Conservation (phyloP, 2,888 invertebrate genomes). For the Norana najaformis region DNA sequence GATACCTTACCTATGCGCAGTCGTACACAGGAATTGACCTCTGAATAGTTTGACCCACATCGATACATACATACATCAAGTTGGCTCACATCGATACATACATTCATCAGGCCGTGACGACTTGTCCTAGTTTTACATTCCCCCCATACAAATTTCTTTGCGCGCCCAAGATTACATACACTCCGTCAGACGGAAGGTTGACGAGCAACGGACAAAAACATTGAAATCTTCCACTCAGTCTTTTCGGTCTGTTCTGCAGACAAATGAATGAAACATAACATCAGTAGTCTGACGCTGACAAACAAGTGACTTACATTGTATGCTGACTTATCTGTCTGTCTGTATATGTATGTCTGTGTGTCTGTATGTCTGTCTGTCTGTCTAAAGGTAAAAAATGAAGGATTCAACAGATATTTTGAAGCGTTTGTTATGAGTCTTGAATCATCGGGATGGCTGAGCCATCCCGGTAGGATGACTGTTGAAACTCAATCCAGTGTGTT, state of each 20-base stretch:
- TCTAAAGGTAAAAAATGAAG: too few species aligned
- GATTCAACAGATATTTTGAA: too few species aligned
- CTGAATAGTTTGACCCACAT: background rate
- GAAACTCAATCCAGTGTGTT: background rate
- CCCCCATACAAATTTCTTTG: too few species aligned
- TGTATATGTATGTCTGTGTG: too few species aligned
- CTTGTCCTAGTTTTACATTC: too few species aligned
- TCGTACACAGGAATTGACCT: background rate
- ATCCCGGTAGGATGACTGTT: background rate
- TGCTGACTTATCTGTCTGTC: too few species aligned
- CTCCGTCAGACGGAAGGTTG: background rate
- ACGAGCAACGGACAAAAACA: background rate
- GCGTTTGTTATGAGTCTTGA: background rate
- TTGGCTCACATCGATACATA: background rate
- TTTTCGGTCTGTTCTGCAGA: too few species aligned
- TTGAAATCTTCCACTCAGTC: background rate
- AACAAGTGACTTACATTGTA: background rate
- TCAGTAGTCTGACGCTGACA: too few species aligned
- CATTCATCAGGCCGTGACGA: too few species aligned
- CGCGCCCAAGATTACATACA: background rate
- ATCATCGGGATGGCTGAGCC: background rate
- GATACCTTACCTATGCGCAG: too few species aligned
- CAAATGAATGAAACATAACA: too few species aligned
- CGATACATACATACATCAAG: background rate
- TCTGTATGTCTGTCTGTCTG: too few species aligned